Conservation (phyloP, 2,113 vertebrate genomes). For the Scopus umbretta region DNA sequence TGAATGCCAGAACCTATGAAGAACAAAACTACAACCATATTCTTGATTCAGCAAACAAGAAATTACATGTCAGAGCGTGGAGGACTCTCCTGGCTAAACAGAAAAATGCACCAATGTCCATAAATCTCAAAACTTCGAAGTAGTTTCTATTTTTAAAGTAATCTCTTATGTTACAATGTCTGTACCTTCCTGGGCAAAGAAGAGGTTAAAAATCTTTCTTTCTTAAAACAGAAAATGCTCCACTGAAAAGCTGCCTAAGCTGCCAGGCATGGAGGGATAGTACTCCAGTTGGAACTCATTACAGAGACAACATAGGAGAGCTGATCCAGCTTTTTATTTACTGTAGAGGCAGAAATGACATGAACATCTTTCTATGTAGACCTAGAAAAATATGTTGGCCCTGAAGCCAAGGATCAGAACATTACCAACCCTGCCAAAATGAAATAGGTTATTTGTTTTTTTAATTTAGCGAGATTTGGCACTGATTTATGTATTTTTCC, state of each 20-base stretch:
- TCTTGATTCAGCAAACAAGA: not conserved
- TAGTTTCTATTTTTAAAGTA: not conserved
- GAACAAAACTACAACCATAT: not conserved
- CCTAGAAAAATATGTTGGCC: slow-evolving; percentile 42
- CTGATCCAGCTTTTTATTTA: slow-evolving; percentile 60
- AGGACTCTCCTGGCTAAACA: not conserved
- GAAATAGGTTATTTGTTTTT: slow-evolving; percentile 47
- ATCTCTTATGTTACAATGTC: not conserved
- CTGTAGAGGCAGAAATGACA: slow-evolving; percentile 38
- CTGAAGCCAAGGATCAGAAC: slow-evolving; percentile 47
- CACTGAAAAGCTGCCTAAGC: slow-evolving; percentile 9
- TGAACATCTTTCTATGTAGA: slow-evolving; percentile 46
- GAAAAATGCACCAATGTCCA: not conserved
- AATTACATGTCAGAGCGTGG: not conserved
- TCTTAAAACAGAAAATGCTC: not conserved
- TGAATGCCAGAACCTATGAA: not conserved
- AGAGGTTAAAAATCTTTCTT: slow-evolving; percentile 31
- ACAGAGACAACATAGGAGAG: slow-evolving; percentile 20
- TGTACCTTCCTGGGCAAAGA: not conserved
- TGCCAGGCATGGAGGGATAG: slow-evolving; percentile 26
- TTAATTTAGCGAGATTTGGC: slow-evolving; percentile 40
- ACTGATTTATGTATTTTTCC: not conserved
- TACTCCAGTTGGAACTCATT: slow-evolving; percentile 49
- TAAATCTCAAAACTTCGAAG: not conserved
- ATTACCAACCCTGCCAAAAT: slow-evolving; percentile 41